phyloP scores from a whole-genome alignment of 1,140 invertebrate species.

The Vanessa atalanta region DNA sequence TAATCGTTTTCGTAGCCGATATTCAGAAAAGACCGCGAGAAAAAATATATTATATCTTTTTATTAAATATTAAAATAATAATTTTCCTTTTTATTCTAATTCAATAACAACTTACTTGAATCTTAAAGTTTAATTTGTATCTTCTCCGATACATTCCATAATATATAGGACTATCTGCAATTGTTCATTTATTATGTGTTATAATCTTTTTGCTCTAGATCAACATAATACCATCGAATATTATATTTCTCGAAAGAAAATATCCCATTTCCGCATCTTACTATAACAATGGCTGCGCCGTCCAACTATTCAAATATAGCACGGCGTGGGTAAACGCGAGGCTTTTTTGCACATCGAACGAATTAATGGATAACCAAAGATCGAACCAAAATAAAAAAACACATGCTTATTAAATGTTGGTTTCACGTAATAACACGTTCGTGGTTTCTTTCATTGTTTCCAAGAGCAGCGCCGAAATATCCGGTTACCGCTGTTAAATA shows the following conservation, averaged over 20 bases:
- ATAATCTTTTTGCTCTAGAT: slow-evolving; percentile 66
- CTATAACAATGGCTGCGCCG: slow-evolving; percentile 73
- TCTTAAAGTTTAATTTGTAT: too few species aligned
- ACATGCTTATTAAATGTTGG: slow-evolving; percentile 79
- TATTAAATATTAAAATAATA: too few species aligned
- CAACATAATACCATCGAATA: slow-evolving; percentile 75
- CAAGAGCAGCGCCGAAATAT: slow-evolving; percentile 69
- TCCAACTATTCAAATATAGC: slow-evolving; percentile 77
- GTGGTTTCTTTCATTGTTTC: slow-evolving; percentile 78
- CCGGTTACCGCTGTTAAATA: slow-evolving; percentile 80
- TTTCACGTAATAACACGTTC: slow-evolving; percentile 79
- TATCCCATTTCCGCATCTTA: slow-evolving; percentile 81
- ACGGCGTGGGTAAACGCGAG: slow-evolving; percentile 63
- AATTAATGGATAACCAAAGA: slow-evolving; percentile 80
- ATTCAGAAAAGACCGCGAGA: neutral
- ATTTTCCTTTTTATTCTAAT: too few species aligned
- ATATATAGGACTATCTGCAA: slow-evolving; percentile 12
- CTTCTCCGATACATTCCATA: too few species aligned
- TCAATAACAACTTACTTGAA: too few species aligned
- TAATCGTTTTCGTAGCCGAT: slow-evolving; percentile 20
- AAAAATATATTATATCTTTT: too few species aligned
- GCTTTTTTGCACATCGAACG: slow-evolving; percentile 70
- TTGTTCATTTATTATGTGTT: slow-evolving; percentile 56
- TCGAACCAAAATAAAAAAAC: slow-evolving; percentile 75
- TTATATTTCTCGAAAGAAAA: slow-evolving; percentile 81